Percentiles rank a stretch among this genome's conserved stretches.
phyloP scores from a whole-genome alignment of 1,140 invertebrate genomes.

The Dendroctonus valens region DNA sequence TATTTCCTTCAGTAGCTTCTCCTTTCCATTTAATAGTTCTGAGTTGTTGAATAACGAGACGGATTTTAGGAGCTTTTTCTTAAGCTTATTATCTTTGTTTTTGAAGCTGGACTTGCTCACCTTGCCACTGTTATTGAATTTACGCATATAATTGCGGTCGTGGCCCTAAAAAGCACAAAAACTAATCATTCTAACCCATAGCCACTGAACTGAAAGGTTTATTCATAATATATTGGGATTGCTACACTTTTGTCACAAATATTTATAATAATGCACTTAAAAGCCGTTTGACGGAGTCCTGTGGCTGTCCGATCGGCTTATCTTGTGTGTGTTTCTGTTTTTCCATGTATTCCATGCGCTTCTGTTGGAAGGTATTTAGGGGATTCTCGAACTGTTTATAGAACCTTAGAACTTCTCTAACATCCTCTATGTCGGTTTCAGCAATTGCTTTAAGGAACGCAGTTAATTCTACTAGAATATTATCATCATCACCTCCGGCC shows the following conservation, averaged over 20 bases:
- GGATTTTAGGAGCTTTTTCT: neutral
- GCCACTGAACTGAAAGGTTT: neutral
- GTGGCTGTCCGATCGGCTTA: conserved; percentile 12
- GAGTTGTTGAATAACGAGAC: neutral
- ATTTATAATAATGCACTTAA: conserved; percentile 21
- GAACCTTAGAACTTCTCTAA: conserved; percentile 87
- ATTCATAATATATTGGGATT: neutral
- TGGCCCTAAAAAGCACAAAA: neutral
- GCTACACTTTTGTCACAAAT: neutral
- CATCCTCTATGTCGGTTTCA: conserved; percentile 87
- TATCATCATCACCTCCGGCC: conserved; percentile 90
- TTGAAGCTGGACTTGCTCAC: conserved; percentile 6
- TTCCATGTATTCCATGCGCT: conserved; percentile 63
- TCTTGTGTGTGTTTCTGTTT: conserved; percentile 16
- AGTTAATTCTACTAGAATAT: conserved; percentile 84
- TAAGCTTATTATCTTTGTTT: conserved; percentile 5
- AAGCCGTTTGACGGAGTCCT: conserved; percentile 28
- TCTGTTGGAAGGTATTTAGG: conserved; percentile 83
- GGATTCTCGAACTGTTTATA: conserved; percentile 95
- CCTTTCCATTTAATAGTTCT: conserved; percentile 5
- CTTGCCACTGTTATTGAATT: conserved; percentile 1
- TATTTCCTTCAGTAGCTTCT: neutral
- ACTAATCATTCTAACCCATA: neutral
- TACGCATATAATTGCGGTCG: neutral
- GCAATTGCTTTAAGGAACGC: conserved; percentile 88